These are phyloP conservation scores for Dendroctonus valens DNA, from an alignment of 1,140 invertebrate genomes.

Conservation along the genomic window DNA sequence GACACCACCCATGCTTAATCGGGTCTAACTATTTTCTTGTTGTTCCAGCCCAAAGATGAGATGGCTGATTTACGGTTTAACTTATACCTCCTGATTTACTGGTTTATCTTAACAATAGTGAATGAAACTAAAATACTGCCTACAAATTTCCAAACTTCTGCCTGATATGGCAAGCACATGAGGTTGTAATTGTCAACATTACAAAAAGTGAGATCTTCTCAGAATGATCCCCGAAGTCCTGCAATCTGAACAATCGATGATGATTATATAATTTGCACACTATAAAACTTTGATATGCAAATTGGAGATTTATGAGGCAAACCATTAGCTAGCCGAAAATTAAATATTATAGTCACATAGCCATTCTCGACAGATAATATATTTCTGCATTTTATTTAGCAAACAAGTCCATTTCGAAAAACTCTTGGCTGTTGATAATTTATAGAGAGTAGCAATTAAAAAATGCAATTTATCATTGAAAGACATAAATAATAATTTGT, in stretches of 20 bases:
- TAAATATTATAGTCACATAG: constrained; percentile 20
- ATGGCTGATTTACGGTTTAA: constrained; percentile 20
- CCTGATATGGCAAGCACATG: no score
- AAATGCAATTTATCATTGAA: constrained; percentile 30
- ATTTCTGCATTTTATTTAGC: constrained; percentile 18
- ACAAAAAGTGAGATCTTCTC: no score
- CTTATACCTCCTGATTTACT: constrained; percentile 8
- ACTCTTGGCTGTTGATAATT: constrained; percentile 28
- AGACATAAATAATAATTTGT: constrained; percentile 31
- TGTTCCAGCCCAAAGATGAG: constrained; percentile 24
- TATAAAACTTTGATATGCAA: no score
- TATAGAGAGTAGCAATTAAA: constrained; percentile 21
- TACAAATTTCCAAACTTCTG: no score
- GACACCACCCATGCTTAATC: constrained; percentile 23
- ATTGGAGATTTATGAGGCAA: no score
- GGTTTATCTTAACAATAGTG: no score
- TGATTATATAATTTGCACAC: no score
- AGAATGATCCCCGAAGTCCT: no score
- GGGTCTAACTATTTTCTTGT: constrained; percentile 29
- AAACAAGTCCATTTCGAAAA: constrained; percentile 22
- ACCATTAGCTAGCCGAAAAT: constrained; percentile 10
- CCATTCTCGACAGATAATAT: constrained; percentile 22
- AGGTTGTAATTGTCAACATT: no score
- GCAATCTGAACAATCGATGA: no score
- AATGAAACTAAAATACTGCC: no score